Evolutionary conservation across 2,113 vertebrate genomes (phyloP), one percentile per base, ranked within the genome.

Genomic region (Panthera uncia): DNA sequence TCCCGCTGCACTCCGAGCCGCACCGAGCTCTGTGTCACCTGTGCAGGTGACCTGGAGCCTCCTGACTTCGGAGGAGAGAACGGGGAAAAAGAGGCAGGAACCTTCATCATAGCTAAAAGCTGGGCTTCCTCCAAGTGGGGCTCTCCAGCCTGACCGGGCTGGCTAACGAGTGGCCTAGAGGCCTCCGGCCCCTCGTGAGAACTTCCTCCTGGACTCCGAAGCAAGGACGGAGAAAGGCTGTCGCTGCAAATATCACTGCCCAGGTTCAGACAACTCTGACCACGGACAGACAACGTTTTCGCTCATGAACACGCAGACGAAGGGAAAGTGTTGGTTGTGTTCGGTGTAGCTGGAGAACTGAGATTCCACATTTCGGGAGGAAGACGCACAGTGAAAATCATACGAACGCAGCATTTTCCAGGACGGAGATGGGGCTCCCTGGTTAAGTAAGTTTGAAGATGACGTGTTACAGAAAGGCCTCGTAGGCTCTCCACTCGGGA

Each of bases 261-360:
- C 33, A 0, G 1, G 29, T 29, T 86, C 9, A 73, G 80, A 74
- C 61, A 16, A n/a, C 11, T 0, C 15, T 31, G 78, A 3, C 1
- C 4, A 71, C 27, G 4, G 3, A 19, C 41, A 33, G 45, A 79
- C 5, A 12, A 18, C 8, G 52, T 55, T 23, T 23, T 29, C 21
- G 13, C 9, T 52, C 10, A 33, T 3, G 4, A 12, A 65, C 5
- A 10, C 0, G 5, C 15, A 41, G 19, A 12, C 0, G 1, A 29
- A 27, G 45, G 8, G 5, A 4, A 11, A 3, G 4, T 3, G n/a
- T 33, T 31, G 45, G 31, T 4, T 65, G n/a, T 12, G 1, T 23
- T 8, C 2, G 0, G 12, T 19, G 15, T 21, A 73, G 48, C 9
- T 25, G 68, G 71, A 63, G n/a, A 85, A 74, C 0, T 2, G 29